These are phyloP conservation scores for Penaeus indicus DNA, from an alignment of 1,140 invertebrate genomes.

Conservation along the genomic window DNA sequence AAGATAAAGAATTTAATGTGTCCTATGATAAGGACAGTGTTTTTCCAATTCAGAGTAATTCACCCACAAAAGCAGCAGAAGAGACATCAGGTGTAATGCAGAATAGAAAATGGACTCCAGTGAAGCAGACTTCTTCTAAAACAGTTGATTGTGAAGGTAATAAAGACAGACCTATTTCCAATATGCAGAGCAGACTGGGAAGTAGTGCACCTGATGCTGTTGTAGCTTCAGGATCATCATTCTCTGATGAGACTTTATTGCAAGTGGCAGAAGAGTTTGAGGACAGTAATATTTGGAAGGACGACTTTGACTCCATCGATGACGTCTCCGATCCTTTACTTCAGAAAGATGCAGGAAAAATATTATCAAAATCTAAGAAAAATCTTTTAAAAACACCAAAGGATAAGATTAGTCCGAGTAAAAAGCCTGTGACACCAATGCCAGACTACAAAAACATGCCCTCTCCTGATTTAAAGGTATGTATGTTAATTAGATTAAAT, in stretches of 20 bases:
- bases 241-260: slow-evolving; percentile 34
- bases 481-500: slow-evolving; percentile 3
- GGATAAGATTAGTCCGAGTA: not conserved
- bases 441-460: slow-evolving; percentile 70
- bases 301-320: slow-evolving; percentile 18
- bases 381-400: slow-evolving; percentile 23
- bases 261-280: slow-evolving; percentile 41
- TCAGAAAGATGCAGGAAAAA: not conserved
- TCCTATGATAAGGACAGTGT: not conserved
- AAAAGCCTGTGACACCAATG: slow-evolving; percentile 68
- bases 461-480: slow-evolving; percentile 71
- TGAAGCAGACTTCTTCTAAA: not conserved
- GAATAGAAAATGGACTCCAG: not conserved
- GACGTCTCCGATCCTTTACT: not conserved
- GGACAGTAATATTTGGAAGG: not conserved
- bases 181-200: too few species aligned
- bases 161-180: too few species aligned
- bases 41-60: too few species aligned
- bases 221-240: not conserved
- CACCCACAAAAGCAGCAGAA: too few species aligned
- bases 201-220: too few species aligned
- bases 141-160: not conserved
- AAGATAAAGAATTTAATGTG: too few species aligned
- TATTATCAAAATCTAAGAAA: not conserved
- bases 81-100: too few species aligned